Base-by-base conservation (phyloP, 2,113 vertebrate species). In the Lophochroa leadbeateri region DNA sequence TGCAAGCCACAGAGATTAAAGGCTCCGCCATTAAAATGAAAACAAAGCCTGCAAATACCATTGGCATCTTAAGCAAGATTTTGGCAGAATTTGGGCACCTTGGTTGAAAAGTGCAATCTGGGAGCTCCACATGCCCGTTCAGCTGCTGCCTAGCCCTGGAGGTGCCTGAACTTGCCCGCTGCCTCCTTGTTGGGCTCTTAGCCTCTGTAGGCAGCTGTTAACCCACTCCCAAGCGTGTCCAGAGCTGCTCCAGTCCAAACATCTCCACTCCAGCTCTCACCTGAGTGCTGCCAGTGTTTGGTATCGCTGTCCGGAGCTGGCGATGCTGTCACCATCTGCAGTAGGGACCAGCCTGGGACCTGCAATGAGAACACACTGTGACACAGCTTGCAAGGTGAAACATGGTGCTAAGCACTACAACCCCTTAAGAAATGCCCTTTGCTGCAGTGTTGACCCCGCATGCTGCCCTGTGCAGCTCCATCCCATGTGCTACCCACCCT, bases 111-210 rank as follows among this genome's bases (percentile, higher is more conserved):
- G 13, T 72, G 75, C 2, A 6, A 6, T 58, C 49, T 57, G 37
- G 37, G n/a, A 95, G 29, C 44, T 81, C 49, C 4, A 0, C n/a
- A 29, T 21, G 71, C 78, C 71, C 0, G 1, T 58, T 70, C 52
- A 82, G 44, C 67, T 90, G 61, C 90, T 86, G 88, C 85, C 53
- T 37, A 57, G 58, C 70, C 52, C 27, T 15, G n/a, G 86, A 92
- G 17, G 41, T 90, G 94, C 53, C 95, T 41, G 41, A 72, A 94
- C 86, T 86, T 92, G 88, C 71, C 86, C 0, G 0, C 13, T 82
- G 70, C 46, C 60, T 95, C 52, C 82, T 41, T 35, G 31, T 90
- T 86, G 5, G 2, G 41, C 44, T 79, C 75, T 64, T 75, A 69
- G 75, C 20, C 53, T 82, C 67, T 4, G 14, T 6, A 82, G 37